Evolutionary conservation across 2,113 vertebrate species (phyloP), one percentile per base, ranked within the genome.

Genomic region (Pluvianellus socialis): DNA sequence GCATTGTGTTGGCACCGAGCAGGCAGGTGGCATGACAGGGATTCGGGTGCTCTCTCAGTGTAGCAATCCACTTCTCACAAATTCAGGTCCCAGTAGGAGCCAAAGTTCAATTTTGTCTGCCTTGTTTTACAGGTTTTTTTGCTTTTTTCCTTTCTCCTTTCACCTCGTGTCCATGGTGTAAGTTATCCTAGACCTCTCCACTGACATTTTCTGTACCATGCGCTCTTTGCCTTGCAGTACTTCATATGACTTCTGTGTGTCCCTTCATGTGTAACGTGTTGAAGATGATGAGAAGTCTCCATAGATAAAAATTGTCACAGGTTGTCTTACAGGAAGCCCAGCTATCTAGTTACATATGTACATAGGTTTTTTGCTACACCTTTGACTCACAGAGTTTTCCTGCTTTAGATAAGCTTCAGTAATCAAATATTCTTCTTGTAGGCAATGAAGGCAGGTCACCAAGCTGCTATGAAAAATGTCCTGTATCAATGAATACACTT

Each of bases 1-100:
- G 52, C 0, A 0, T 44, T 12, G n/a, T 1, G 3, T 7, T 68
- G 49, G 62, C 65, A 23, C 42, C 0, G 1, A 77, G 87, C 50
- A 26, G 32, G 45, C 1, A 3, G 50, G 50, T 16, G 10, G 12
- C 0, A 1, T 24, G 44, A 68, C 0, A 1, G 38, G 45, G 19
- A 45, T 50, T 18, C 14, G 45, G n/a, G 18, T 35, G 8, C 28
- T 50, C 33, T 27, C 42, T 65, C 71, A 38, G n/a, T 3, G 0
- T 80, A 45, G 66, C 30, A 33, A 47, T 33, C 18, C 30, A 6
- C 33, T 82, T 63, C 38, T 21, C 22, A 52, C 7, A 56, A 47
- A 26, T 38, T 30, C 47, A 44, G 13, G n/a, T 68, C 49, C 22
- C 10, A 4, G 23, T 12, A 47, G 12, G 21, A 85, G 16, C 19